These are phyloP conservation scores for Cylas formicarius DNA, from an alignment of 1,140 invertebrate species.

Conservation along the genomic window DNA sequence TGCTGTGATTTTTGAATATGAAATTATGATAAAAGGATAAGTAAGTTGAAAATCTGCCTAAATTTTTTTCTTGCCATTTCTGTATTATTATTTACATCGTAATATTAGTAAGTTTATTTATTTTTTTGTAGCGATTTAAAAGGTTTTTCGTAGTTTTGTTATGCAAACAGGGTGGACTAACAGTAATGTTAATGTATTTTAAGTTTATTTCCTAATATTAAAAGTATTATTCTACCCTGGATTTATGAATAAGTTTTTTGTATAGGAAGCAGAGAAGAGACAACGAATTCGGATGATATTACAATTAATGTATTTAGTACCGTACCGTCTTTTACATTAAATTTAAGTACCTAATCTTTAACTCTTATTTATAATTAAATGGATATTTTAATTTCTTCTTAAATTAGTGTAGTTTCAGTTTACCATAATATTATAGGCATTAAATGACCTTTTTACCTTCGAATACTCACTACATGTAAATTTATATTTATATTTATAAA, in stretches of 20 bases:
- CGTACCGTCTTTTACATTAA: slow-evolving; percentile 12
- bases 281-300: slow-evolving; percentile 19
- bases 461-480: slow-evolving; percentile 36
- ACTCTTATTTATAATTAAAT: slow-evolving; percentile 14
- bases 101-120: slow-evolving; percentile 28
- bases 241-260: slow-evolving; percentile 9
- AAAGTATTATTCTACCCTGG: slow-evolving; percentile 32
- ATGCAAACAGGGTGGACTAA: slow-evolving; percentile 24
- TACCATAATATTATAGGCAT: slow-evolving; percentile 35
- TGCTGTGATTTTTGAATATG: slow-evolving; percentile 39
- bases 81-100: slow-evolving; percentile 38
- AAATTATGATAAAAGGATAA: slow-evolving; percentile 33
- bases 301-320: background rate
- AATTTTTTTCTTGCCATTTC: slow-evolving; percentile 42
- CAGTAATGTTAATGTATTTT: slow-evolving; percentile 19
- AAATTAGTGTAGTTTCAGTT: slow-evolving; percentile 32
- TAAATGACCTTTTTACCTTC: slow-evolving; percentile 33
- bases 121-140: slow-evolving; percentile 21
- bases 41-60: slow-evolving; percentile 35
- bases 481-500: slow-evolving; percentile 6
- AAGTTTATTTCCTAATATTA: slow-evolving; percentile 27
- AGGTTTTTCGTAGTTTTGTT: slow-evolving; percentile 11
- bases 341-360: slow-evolving; percentile 24
- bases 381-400: slow-evolving; percentile 2
- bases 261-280: slow-evolving; percentile 13